Evolutionary conservation across 1,140 invertebrate genomes (phyloP).

Genomic region (Choristoneura fumiferana): DNA sequence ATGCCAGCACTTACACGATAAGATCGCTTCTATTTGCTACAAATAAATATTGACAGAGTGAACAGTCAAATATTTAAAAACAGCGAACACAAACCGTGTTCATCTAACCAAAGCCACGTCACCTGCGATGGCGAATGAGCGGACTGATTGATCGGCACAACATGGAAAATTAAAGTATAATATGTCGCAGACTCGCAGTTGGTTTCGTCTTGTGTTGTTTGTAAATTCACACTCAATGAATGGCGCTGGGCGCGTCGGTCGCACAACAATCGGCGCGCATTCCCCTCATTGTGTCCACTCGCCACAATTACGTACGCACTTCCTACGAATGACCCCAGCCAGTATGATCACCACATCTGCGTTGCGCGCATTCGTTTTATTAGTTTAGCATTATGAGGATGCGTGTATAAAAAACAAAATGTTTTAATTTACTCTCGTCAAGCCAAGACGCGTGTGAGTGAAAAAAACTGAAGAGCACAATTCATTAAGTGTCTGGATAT

Average conservation of each 20-base stretch:
- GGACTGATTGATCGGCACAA: no score
- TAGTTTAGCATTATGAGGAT: conserved; percentile 36
- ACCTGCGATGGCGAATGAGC: neutral
- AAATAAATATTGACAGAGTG: neutral
- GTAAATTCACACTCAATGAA: conserved; percentile 72
- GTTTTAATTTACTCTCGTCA: neutral
- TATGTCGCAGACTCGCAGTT: conserved; percentile 45
- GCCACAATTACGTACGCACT: conserved; percentile 67
- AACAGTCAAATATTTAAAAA: neutral
- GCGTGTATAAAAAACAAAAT: conserved; percentile 21
- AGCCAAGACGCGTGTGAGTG: neutral
- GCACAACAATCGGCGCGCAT: conserved; percentile 73
- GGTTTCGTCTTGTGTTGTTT: conserved; percentile 62
- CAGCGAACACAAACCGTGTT: neutral
- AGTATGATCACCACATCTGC: conserved; percentile 59
- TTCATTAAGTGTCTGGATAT: no score
- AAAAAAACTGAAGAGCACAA: neutral
- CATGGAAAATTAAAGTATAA: no score
- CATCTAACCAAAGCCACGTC: neutral
- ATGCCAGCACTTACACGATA: neutral
- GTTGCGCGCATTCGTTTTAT: conserved; percentile 37
- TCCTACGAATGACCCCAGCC: conserved; percentile 60
- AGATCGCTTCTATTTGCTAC: neutral
- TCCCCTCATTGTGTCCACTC: conserved; percentile 73
- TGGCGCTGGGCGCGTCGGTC: conserved; percentile 66